Conservation (phyloP, 64 coral and sea anemone genomes). For the Montipora foliosa region DNA sequence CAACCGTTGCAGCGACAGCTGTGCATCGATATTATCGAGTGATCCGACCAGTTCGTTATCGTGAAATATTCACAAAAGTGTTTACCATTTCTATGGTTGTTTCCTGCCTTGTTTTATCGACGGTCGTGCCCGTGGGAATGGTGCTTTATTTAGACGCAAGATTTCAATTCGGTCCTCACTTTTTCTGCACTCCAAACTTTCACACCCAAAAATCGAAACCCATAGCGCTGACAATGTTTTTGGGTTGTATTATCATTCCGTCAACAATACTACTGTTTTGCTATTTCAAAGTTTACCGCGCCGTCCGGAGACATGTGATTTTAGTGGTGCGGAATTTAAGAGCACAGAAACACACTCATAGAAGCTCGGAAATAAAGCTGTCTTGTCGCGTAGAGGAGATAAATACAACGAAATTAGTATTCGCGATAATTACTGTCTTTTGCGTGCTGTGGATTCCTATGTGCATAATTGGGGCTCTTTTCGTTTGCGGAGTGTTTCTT, state of each 20-base stretch:
- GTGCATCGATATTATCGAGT: slow-evolving; percentile 47
- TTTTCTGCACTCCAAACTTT: slow-evolving; percentile 35
- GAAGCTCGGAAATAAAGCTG: not conserved
- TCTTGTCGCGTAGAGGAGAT: slow-evolving; percentile 31
- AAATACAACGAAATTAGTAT: slow-evolving; percentile 43
- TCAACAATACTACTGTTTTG: slow-evolving; percentile 15
- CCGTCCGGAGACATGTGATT: slow-evolving; percentile 24
- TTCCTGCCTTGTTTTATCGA: not conserved
- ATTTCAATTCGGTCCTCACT: slow-evolving; percentile 36
- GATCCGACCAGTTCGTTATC: not conserved
- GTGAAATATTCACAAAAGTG: slow-evolving; percentile 18
- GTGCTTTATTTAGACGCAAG: not conserved
- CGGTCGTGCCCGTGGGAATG: not conserved
- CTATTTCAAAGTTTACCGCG: slow-evolving; percentile 56
- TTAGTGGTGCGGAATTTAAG: slow-evolving; percentile 21
- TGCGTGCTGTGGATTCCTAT: slow-evolving; percentile 56
- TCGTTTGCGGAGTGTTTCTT: not conserved
- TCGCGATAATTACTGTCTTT: slow-evolving; percentile 40
- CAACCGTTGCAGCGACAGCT: slow-evolving; percentile 5
- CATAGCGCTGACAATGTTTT: not conserved
- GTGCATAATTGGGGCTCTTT: slow-evolving; percentile 26
- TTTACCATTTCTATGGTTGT: not conserved
- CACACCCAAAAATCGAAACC: not conserved
- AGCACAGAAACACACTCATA: not conserved
- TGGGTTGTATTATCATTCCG: slow-evolving; percentile 11